Percentiles rank a stretch among this genome's conserved stretches.
Evolutionary conservation across 2,888 invertebrate species (phyloP).

Genomic region (Drosophila stalkeri): DNA sequence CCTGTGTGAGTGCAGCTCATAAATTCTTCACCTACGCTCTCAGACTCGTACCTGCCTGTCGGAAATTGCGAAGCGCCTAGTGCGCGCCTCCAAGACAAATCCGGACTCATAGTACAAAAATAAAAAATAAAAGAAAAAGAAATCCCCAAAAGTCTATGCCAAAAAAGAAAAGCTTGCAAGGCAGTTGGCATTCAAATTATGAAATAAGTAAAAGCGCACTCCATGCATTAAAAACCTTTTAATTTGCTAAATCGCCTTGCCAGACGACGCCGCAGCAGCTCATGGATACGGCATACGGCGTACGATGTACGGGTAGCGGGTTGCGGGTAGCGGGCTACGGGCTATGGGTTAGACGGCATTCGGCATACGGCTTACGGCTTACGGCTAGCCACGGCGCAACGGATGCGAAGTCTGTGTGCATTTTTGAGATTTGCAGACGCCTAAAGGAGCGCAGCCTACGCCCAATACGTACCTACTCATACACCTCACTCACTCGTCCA

Average conservation of each 20-base stretch:
- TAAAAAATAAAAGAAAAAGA: constrained; percentile 16
- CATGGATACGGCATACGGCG: constrained; percentile 23
- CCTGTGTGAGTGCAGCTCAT: constrained; percentile 58
- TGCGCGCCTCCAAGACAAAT: constrained; percentile 10
- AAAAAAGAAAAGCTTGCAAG: constrained; percentile 51
- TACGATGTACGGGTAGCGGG: constrained; percentile 8
- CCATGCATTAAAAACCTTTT: constrained; percentile 85
- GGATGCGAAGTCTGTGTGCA: constrained; percentile 77
- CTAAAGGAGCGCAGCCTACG: constrained; percentile 66
- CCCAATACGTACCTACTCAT: constrained; percentile 11
- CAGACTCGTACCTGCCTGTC: constrained; percentile 17
- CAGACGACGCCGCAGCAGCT: constrained; percentile 71
- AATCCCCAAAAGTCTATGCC: constrained; percentile 30
- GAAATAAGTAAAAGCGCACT: constrained; percentile 83
- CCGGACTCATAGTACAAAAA: neutral
- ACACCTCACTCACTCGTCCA: neutral
- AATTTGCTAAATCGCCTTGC: constrained; percentile 85
- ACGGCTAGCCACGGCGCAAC: constrained; percentile 42
- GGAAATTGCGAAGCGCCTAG: constrained; percentile 67
- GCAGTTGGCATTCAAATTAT: constrained; percentile 77
- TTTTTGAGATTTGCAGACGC: constrained; percentile 80
- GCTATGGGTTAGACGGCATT: constrained; percentile 7
- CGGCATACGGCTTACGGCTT: constrained; percentile 16
- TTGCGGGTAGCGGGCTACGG: neutral
- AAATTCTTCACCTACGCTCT: constrained; percentile 59